Percentiles rank a stretch among this genome's conserved stretches.
phyloP scores from a whole-genome alignment of 2,888 invertebrate species.

The Lepidochrysops patricia region DNA sequence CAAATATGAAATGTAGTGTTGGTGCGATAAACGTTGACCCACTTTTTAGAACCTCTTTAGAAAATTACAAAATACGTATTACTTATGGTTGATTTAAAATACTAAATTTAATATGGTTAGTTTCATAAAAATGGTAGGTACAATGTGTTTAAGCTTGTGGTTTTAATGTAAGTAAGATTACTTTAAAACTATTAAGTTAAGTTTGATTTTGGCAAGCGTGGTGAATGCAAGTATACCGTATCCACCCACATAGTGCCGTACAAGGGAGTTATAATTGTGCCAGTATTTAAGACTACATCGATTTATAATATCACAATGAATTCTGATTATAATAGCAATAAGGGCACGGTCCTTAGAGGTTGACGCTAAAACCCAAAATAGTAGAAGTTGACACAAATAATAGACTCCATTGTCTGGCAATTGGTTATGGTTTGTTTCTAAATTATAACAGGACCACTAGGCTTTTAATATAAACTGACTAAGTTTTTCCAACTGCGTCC shows the following conservation, averaged over 20 bases:
- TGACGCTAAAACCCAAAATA: neutral
- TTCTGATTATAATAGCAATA: slow-evolving; percentile 11
- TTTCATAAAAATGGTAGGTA: no score
- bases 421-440: slow-evolving; percentile 4
- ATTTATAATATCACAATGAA: slow-evolving; percentile 9
- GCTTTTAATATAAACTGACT: no score
- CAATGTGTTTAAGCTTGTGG: no score
- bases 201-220: neutral
- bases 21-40: neutral
- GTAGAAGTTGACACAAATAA: neutral
- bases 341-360: neutral
- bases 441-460: neutral
- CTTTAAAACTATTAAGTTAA: neutral
- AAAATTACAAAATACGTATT: no score
- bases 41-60: no score
- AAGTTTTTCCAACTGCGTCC: no score
- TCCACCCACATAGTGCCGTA: slow-evolving; percentile 10
- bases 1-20: neutral
- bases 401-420: neutral
- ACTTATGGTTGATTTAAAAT: no score
- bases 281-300: neutral
- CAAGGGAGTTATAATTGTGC: slow-evolving; percentile 9
- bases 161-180: neutral
- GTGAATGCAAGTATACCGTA: slow-evolving; percentile 2
- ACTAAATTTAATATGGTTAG: no score